A percentile compares a stretch with the other conserved stretches of the same genome.
Conservation (phyloP, 2,113 vertebrate species). For the Lichenostomus cassidix region DNA sequence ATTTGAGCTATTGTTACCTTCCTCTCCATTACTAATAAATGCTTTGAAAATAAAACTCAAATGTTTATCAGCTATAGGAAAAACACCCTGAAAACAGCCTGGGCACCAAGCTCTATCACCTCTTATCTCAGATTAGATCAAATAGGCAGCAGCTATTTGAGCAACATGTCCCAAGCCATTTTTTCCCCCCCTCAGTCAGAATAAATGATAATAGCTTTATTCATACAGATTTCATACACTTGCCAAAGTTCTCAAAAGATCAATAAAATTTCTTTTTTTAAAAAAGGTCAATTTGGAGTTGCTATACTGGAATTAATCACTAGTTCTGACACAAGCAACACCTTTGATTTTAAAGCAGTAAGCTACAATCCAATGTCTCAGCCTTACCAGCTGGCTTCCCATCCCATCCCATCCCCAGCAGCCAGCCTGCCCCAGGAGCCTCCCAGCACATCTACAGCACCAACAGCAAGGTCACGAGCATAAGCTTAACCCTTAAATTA, state of each 20-base stretch:
- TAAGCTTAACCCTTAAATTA: neutral
- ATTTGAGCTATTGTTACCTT: neutral
- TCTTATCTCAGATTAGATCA: neutral
- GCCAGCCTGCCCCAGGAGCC: neutral
- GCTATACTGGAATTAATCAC: neutral
- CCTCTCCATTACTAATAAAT: neutral
- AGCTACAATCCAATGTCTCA: neutral
- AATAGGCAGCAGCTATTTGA: neutral
- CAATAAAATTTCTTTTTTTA: neutral
- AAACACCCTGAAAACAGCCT: neutral
- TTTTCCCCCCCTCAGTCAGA: neutral
- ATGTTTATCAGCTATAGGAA: neutral
- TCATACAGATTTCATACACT: neutral
- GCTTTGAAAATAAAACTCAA: neutral
- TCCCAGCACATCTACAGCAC: fast-evolving
- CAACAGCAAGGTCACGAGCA: fast-evolving
- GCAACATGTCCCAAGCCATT: neutral
- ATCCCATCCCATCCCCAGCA: fast-evolving
- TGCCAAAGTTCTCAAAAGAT: neutral
- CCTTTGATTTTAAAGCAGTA: neutral
- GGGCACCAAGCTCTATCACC: neutral
- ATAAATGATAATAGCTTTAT: neutral
- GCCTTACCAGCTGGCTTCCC: neutral
- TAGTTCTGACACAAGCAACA: neutral
- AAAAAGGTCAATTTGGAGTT: neutral